A percentile compares a stretch with the other conserved stretches of the same genome.
phyloP scores from a whole-genome alignment of 2,113 vertebrate species.

The Romanogobio albipinnatus region DNA sequence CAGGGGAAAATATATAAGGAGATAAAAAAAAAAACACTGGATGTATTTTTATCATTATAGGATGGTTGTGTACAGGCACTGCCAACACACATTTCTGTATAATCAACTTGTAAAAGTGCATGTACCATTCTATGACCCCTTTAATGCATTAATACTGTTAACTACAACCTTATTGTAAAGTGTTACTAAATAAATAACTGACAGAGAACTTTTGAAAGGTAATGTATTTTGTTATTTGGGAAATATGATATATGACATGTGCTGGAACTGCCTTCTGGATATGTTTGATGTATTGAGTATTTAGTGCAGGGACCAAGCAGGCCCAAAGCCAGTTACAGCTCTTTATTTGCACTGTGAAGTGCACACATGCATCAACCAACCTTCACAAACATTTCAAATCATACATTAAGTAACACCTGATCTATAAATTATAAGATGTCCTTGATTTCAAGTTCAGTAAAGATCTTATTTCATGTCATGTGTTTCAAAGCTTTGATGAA shows the following conservation, averaged over 20 bases:
- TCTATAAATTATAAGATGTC: neutral
- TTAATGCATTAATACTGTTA: too few species aligned
- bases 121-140: too few species aligned
- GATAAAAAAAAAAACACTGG: too few species aligned
- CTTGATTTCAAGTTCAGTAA: neutral
- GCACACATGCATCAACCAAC: neutral
- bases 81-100: too few species aligned
- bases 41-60: too few species aligned
- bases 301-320: neutral
- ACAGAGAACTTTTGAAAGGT: neutral
- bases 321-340: neutral
- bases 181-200: neutral
- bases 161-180: too few species aligned
- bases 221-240: neutral
- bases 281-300: slow-evolving; percentile 3
- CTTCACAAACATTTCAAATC: neutral
- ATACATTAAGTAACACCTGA: neutral
- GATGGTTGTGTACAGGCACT: too few species aligned
- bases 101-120: too few species aligned
- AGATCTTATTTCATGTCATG: neutral
- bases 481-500: neutral
- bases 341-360: neutral
- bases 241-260: neutral
- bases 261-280: neutral
- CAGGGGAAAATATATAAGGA: too few species aligned